phyloP scores from a whole-genome alignment of 2,113 vertebrate genomes.

The Pseudopipra pipra region DNA sequence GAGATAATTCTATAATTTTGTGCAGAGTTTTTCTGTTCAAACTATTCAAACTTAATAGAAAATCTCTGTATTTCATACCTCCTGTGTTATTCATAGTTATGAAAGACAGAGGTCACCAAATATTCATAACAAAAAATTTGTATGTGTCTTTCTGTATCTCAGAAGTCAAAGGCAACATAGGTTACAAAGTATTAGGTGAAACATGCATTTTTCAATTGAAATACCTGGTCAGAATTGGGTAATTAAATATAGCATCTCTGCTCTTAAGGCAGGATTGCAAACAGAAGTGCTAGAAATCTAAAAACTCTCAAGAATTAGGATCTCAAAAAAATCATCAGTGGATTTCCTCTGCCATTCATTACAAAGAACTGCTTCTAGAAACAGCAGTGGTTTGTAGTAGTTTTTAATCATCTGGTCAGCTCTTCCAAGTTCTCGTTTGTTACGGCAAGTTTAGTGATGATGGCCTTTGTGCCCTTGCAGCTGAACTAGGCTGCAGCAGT shows the following conservation, averaged over 20 bases:
- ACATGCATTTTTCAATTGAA: background rate
- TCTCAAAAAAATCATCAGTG: background rate
- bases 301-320: background rate
- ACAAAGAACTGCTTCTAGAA: background rate
- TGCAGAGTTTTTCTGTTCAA: background rate
- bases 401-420: background rate
- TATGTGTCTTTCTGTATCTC: background rate
- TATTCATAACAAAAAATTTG: background rate
- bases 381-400: background rate
- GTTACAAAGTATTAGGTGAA: background rate
- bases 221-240: background rate
- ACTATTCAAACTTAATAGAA: background rate
- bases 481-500: background rate
- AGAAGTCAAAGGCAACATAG: background rate
- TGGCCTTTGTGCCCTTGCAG: background rate
- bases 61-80: background rate
- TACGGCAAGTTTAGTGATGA: background rate
- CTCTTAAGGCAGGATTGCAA: background rate
- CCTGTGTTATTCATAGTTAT: background rate
- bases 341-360: background rate
- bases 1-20: background rate
- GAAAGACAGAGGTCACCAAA: slow-evolving; percentile 19
- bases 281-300: background rate
- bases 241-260: background rate
- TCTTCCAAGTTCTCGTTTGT: background rate